Percentiles rank a stretch among this genome's conserved stretches.
Conservation (phyloP, 2,888 invertebrate genomes). For the Prosopocoilus inquinatus region DNA sequence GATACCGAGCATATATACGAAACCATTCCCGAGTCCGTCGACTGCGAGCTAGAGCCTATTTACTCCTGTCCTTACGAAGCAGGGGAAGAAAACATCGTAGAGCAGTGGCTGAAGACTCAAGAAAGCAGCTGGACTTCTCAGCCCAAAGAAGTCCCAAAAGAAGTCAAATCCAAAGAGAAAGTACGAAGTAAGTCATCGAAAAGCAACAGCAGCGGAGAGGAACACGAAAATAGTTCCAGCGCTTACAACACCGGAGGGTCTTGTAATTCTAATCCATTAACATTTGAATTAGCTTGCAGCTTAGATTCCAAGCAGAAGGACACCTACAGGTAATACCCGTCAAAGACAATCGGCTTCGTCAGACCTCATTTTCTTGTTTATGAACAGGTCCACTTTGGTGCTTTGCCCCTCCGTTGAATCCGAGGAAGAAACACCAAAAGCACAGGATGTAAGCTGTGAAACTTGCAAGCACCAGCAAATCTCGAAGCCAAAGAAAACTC, state of each 20-base stretch:
- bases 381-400: constrained; percentile 40
- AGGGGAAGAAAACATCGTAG: constrained; percentile 41
- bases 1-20: constrained; percentile 66
- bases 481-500: constrained; percentile 37
- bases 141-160: constrained; percentile 21
- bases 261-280: constrained; percentile 65
- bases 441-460: constrained; percentile 34
- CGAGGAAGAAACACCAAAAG: constrained; percentile 31
- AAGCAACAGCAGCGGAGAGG: constrained; percentile 54
- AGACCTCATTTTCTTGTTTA: constrained; percentile 16
- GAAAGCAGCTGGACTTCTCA: constrained; percentile 26
- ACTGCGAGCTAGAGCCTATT: constrained; percentile 59
- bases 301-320: constrained; percentile 48
- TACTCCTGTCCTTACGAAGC: constrained; percentile 63
- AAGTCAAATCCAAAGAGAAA: constrained; percentile 34
- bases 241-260: constrained; percentile 76
- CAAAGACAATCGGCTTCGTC: constrained; percentile 9
- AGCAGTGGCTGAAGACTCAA: constrained; percentile 42
- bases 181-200: constrained; percentile 39
- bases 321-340: constrained; percentile 31
- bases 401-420: constrained; percentile 38
- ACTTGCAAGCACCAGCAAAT: constrained; percentile 31
- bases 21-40: constrained; percentile 60
- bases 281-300: constrained; percentile 53
- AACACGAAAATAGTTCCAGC: constrained; percentile 64